These are phyloP conservation scores for Dyspetes luteomarginatus DNA, from an alignment of 2,888 invertebrate genomes.

Conservation along the genomic window DNA sequence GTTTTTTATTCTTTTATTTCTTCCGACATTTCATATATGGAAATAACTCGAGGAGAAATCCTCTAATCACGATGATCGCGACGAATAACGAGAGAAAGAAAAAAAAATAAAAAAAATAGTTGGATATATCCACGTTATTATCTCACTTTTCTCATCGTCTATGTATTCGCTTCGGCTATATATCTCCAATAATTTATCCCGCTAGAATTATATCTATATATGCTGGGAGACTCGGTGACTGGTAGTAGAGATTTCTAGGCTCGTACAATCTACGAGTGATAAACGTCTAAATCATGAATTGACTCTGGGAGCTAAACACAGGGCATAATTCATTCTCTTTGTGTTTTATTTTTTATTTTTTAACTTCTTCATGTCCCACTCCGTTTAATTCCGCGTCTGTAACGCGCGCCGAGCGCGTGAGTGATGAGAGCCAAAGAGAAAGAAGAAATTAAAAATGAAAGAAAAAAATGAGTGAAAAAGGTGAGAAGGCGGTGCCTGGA, in stretches of 20 bases:
- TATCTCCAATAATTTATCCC: constrained; percentile 54
- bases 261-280: constrained; percentile 62
- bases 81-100: constrained; percentile 14
- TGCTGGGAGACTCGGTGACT: not conserved
- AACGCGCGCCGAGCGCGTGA: constrained; percentile 30
- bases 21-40: too few species aligned
- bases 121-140: constrained; percentile 45
- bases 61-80: constrained; percentile 32
- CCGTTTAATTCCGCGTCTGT: constrained; percentile 52
- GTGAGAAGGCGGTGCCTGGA: constrained; percentile 48
- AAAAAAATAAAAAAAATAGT: constrained; percentile 27
- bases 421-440: constrained; percentile 42
- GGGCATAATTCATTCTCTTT: constrained; percentile 62
- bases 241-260: constrained; percentile 42
- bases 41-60: constrained; percentile 8
- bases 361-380: constrained; percentile 20
- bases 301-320: constrained; percentile 62
- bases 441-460: constrained; percentile 57
- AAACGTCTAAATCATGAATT: constrained; percentile 66
- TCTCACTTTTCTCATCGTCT: constrained; percentile 46
- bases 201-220: not conserved
- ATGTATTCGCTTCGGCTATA: constrained; percentile 10
- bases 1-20: constrained; percentile 29
- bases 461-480: constrained; percentile 38
- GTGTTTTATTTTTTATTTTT: constrained; percentile 35